Evolutionary conservation across 2,888 invertebrate genomes (phyloP), one percentile per base, ranked within the genome.

Genomic region (Seira ritae): DNA sequence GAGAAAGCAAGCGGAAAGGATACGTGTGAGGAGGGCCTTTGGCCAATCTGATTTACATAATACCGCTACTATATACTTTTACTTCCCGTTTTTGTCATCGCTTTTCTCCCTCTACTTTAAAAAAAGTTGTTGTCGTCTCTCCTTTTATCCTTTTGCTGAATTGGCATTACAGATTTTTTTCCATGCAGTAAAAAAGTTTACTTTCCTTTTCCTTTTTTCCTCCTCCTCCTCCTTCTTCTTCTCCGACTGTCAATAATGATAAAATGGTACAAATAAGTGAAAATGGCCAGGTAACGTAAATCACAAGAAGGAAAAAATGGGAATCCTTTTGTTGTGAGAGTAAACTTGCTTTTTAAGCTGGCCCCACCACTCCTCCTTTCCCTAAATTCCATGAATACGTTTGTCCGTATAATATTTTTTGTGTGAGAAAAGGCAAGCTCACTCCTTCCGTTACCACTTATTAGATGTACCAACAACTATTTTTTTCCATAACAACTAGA

Each of bases 1-100:
- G n/a, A n/a, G 80, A 80, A 80, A 80, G 69, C 74, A 74, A 74
- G 75, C 74, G 80, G 80, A 80, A 80, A 75, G 80, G 80, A 80
- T 74, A 80, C 80, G 80, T 80, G 80, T 80, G 60, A 70, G 76
- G 42, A 68, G 75, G 70, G 80, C 80, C 80, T 80, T 69, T 74
- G 80, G 80, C 80, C 80, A 80, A 80, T 80, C 80, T 80, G 80
- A 80, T 80, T 80, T 80, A 80, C 80, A 80, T 80, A 80, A 80
- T 80, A 80, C 70, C 76, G 67, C 76, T 67, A 76, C 76, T 55
- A 50, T 67, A 50, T 76, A 76, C 31, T 42, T 68, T 37, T 24
- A 24, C 50, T 76, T 76, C 55, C 76, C 50, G 50, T 68, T 12
- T 76, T 42, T 42, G 42, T 42, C 42, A 42, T 42, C 42, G 12